Base-by-base conservation (phyloP, 2,888 invertebrate species). In the Noctuana brunneofusca region DNA sequence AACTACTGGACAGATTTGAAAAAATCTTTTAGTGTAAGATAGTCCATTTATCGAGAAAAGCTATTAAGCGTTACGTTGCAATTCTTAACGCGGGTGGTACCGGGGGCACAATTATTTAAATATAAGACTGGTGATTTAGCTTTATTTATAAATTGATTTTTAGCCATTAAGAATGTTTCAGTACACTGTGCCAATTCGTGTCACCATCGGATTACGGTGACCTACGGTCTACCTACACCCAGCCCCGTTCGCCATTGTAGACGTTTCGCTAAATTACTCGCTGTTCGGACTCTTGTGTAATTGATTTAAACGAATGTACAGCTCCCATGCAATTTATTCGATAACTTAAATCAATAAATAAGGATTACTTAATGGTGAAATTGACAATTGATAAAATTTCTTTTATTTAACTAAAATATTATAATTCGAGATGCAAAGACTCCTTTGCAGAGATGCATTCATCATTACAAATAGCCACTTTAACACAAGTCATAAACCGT, bases 191-290 rank as follows among this genome's bases (percentile, higher is more conserved):
- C 63, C 63, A 69, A 68, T 68, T 65, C 27, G 63, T 64, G 71
- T 69, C 69, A 66, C 65, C 67, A 66, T 69, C 68, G 65, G 70
- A 70, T 71, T 69, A 70, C 63, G 65, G 55, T 70, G 68, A 69
- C 66, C 66, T 66, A 69, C 66, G 64, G 69, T 69, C 66, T 68
- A 66, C 65, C 63, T 49, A 62, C 49, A 58, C 57, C 20, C 46
- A 20, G 12, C 20, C 16, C 12, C 30, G 18, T 14, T 54, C 46
- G 46, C 53, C 46, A 60, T 54, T 60, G 54, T 60, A 48, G 48
- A 54, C 52, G 20, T 35, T 53, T 46, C 60, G 32, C 32, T 60
- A 54, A 60, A 54, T 60, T 60, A 60, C 53, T 54, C 43, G 16
- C 22, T n/a, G 55, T 14, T 24, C 38, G 24, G 32, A 12, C 18